A percentile compares a stretch with the other conserved stretches of the same genome.
phyloP scores from a whole-genome alignment of 1,140 invertebrate genomes.

The Rhagoletis pomonella region DNA sequence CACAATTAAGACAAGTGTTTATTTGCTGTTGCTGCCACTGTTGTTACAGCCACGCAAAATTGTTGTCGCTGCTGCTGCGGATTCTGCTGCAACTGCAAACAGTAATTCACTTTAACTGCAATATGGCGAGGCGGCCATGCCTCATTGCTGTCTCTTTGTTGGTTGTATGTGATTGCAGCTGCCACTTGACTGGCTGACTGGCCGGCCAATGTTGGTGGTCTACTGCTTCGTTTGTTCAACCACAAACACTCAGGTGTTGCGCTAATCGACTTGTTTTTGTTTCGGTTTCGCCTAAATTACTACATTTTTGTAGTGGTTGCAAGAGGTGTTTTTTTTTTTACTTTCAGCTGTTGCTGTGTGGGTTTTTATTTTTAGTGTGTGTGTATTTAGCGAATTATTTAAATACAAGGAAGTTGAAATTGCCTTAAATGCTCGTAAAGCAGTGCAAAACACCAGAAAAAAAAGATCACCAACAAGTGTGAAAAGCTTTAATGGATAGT shows the following conservation, averaged over 20 bases:
- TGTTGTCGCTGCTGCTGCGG: neutral
- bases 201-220: constrained; percentile 41
- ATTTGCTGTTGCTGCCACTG: constrained; percentile 38
- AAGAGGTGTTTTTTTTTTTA: neutral
- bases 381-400: constrained; percentile 11
- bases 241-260: constrained; percentile 48
- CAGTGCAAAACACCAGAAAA: neutral
- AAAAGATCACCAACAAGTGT: neutral
- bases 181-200: neutral
- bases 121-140: neutral
- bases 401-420: constrained; percentile 2
- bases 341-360: neutral
- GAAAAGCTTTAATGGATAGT: constrained; percentile 3
- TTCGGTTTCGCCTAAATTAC: neutral
- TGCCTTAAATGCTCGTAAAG: constrained; percentile 25
- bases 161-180: constrained; percentile 31
- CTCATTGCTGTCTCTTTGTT: constrained; percentile 6
- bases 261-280: neutral
- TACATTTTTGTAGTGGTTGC: neutral
- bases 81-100: neutral
- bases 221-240: neutral
- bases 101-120: constrained; percentile 35
- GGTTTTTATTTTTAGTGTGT: neutral
- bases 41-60: constrained; percentile 52
- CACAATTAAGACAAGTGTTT: constrained; percentile 54